A percentile compares a stretch with the other conserved stretches of the same genome.
Conservation (phyloP, 2,888 invertebrate species). For the Drepanosiphum platanoidis region DNA sequence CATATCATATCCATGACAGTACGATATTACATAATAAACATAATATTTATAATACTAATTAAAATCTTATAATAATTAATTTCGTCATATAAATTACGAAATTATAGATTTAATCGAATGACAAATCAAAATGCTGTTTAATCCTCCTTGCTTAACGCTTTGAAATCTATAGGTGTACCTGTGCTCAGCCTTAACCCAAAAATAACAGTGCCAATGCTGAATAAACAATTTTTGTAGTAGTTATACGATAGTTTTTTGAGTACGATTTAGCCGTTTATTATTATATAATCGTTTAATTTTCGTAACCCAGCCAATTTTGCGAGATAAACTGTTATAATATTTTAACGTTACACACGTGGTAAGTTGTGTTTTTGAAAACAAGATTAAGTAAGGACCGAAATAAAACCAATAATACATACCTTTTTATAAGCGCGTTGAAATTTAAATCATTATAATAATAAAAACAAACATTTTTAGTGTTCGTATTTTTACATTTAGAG, state of each 20-base stretch:
- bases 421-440: no score
- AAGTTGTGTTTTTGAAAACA: not conserved
- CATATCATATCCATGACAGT: no score
- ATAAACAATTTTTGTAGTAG: not conserved
- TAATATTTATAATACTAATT: not conserved
- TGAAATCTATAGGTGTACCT: not conserved
- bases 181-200: conserved; percentile 39
- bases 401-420: no score
- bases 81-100: not conserved
- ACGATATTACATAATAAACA: not conserved
- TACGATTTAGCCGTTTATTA: not conserved
- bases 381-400: no score
- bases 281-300: not conserved
- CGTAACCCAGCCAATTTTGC: not conserved
- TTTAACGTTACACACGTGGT: not conserved
- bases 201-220: conserved; percentile 11
- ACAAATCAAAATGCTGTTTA: not conserved
- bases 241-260: not conserved
- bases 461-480: no score
- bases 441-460: no score
- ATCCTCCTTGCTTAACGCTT: not conserved
- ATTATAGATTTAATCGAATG: not conserved
- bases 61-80: not conserved
- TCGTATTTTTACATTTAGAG: no score
- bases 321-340: not conserved